Percentiles rank a stretch among this genome's conserved stretches.
phyloP scores from a whole-genome alignment of 2,888 invertebrate genomes.

The Drosophila mimica region DNA sequence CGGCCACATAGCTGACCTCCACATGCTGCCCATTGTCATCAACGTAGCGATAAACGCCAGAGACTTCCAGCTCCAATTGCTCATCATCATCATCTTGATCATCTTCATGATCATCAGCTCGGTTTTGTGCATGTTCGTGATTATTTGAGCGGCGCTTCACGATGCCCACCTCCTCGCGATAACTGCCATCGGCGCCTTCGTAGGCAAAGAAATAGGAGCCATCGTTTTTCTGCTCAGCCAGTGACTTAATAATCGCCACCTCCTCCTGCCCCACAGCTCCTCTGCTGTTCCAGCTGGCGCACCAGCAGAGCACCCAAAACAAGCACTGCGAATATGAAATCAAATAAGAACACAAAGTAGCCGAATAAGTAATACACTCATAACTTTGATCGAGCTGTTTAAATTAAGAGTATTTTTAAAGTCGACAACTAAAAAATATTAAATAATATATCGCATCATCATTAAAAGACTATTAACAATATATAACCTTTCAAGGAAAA shows the following conservation, averaged over 20 bases:
- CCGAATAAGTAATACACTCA: not conserved
- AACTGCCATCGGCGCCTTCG: slow-evolving; percentile 78
- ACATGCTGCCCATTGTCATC: slow-evolving; percentile 75
- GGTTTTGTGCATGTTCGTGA: slow-evolving; percentile 42
- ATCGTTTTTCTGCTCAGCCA: slow-evolving; percentile 70
- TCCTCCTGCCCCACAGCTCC: slow-evolving; percentile 1
- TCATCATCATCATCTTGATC: slow-evolving; percentile 63
- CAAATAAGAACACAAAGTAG: not conserved
- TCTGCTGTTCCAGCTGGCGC: not conserved
- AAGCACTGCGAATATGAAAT: slow-evolving; percentile 22
- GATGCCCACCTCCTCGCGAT: slow-evolving; percentile 79
- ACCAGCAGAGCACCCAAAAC: slow-evolving; percentile 20
- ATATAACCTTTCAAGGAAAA: not conserved
- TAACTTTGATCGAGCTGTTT: not conserved
- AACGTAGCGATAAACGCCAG: slow-evolving; percentile 79
- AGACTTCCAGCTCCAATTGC: slow-evolving; percentile 68
- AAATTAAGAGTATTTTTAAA: not conserved
- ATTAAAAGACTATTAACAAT: not conserved
- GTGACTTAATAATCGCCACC: slow-evolving; percentile 72
- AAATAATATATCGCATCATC: not conserved
- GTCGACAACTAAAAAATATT: not conserved
- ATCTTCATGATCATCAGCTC: slow-evolving; percentile 52
- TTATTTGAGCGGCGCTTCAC: slow-evolving; percentile 37
- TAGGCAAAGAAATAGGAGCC: slow-evolving; percentile 81
- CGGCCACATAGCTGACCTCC: slow-evolving; percentile 81